Base-by-base conservation (phyloP, 2,113 vertebrate genomes). In the Tragelaphus imberbis region DNA sequence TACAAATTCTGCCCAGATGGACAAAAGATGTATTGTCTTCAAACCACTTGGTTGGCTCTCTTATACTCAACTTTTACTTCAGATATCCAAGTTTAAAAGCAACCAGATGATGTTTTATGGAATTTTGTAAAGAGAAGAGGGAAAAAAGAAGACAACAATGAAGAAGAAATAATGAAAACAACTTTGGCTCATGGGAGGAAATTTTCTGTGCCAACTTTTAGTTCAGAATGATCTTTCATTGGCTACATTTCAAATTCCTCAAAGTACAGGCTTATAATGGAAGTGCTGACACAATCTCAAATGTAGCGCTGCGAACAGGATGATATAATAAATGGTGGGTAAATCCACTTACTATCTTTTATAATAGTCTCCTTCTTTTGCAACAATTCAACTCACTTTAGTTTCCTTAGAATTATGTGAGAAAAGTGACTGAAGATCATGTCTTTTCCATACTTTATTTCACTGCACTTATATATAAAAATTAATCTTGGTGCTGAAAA, bases 31-130 rank as follows among this genome's bases (percentile, higher is more conserved):
- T 89, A 98, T 97, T 98, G 97, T 98, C 93, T 97, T 95, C 91
- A 97, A 93, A 98, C 71, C 95, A 96, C 84, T 95, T 23, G 51
- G 61, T 91, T 98, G 97, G 97, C 97, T 95, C 90, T 97, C 94
- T 65, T 65, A 61, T 79, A 71, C 81, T 96, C 97, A 93, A 96
- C 96, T 92, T 98, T 95, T 93, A 95, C 90, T 96, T 97, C 84
- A 98, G 96, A 97, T 96, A 97, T 90, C 89, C 94, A 97, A 96
- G 91, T 96, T 98, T 98, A 98, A 98, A 98, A 98, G 98, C 98
- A 98, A 98, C 97, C 97, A 98, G 95, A 98, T 98, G 97, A 98
- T 81, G 86, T 93, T 98, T 98, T 97, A 98, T 97, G 94, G 95
- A 98, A 97, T 97, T 98, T 96, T 96, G 71, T 85, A 68, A 77